Percentiles rank a stretch among this genome's conserved stretches.
These are phyloP conservation scores for Thelaira solivaga DNA, from an alignment of 2,888 invertebrate genomes.

Conservation along the genomic window DNA sequence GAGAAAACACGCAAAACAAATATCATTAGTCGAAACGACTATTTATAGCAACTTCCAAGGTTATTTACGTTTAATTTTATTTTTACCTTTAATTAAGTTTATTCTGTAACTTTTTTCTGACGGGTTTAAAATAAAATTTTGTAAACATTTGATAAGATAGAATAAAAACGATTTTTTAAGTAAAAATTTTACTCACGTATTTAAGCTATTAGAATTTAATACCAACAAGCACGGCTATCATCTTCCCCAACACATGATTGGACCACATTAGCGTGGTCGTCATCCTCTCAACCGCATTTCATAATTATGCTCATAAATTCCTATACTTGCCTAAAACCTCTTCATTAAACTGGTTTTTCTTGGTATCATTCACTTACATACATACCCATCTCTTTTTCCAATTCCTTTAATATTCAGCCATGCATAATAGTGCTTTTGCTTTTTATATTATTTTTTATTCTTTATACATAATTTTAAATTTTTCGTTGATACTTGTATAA, in stretches of 20 bases:
- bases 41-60: no score
- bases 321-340: neutral
- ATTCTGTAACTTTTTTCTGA: constrained; percentile 34
- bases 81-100: constrained; percentile 51
- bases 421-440: constrained; percentile 49
- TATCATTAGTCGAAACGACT: no score
- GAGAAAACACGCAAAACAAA: no score
- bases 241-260: constrained; percentile 44
- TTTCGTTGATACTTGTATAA: constrained; percentile 38
- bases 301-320: constrained; percentile 19
- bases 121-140: constrained; percentile 38
- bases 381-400: constrained; percentile 22
- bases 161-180: constrained; percentile 51
- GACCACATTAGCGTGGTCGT: constrained; percentile 20
- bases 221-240: constrained; percentile 60
- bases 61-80: constrained; percentile 46
- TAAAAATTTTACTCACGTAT: constrained; percentile 72
- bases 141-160: constrained; percentile 53
- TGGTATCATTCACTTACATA: constrained; percentile 33
- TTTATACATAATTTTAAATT: constrained; percentile 8
- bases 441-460: constrained; percentile 32
- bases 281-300: constrained; percentile 47
- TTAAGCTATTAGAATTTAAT: constrained; percentile 69
- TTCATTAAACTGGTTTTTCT: neutral
- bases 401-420: constrained; percentile 45